Base-by-base conservation (phyloP, 2,888 invertebrate genomes). In the Drosophila lacicola region DNA sequence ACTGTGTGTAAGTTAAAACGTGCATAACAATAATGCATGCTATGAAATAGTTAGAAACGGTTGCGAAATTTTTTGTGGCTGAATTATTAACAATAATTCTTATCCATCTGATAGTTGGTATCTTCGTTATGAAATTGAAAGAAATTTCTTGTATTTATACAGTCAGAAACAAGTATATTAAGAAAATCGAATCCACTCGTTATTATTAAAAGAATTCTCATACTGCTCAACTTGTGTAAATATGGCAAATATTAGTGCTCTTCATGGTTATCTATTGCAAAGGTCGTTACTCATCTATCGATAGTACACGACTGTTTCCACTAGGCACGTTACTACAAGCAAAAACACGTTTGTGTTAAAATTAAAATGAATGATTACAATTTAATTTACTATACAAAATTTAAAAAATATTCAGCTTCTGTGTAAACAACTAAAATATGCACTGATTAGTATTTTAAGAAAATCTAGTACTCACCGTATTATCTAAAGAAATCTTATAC, bases 401-500 rank as follows among this genome's bases (percentile, higher is more conserved):
- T n/a, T n/a, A 2, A 2, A 1, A 25, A 25, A 25, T 8, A 25
- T 8, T 25, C 25, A 21, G 21, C 21, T 0, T 21, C 21, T 21
- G 21, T 21, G 21, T 21, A 4, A 2, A 17, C 17, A 17, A 17
- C 17, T 17, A 1, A 17, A 2, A 17, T 2, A 17, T 17, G 17
- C 17, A 17, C 17, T 17, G 21, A 21, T 17, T 1, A 56, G 67
- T 66, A 53, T 67, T 64, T 68, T 63, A 60, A 64, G 51, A 74
- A 58, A 53, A 58, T 36, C 50, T 50, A 62, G 62, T 80, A 76
- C 74, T 76, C 74, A 63, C 75, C 80, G 66, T 80, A 70, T 74
- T 54, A 54, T 71, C 68, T 78, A 82, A 61, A 73, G 71, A 71
- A 82, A 66, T 82, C 88, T 88, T 88, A 85, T 85, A 80, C 86